Evolutionary conservation across 2,113 vertebrate genomes (phyloP), one percentile per base, ranked within the genome.

Genomic region (Poeciliopsis occidentalis): DNA sequence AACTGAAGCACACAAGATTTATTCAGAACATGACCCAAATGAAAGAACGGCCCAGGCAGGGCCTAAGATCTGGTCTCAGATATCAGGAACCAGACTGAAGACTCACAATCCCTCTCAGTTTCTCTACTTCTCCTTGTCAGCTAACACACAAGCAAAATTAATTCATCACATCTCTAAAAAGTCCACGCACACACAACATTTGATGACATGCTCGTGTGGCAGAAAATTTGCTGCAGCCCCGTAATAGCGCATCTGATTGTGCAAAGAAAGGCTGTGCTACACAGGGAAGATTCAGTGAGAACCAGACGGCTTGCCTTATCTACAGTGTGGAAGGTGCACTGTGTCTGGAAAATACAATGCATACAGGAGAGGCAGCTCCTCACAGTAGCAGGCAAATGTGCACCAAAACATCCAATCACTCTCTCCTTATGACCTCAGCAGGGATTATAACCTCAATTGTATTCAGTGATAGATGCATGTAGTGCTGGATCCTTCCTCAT

Each of bases 361-460:
- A 71, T 76, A 60, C 44, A 67, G 41, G 63, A 79, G 71, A 77
- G 41, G 61, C 60, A 68, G 71, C 30, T 74, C 61, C 73, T 80
- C 71, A 67, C 27, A 44, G 68, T 70, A 60, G 71, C 66, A 63
- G 67, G 81, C 64, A 81, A 84, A 83, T 76, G 65, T 82, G 66
- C 76, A 76, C 57, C 77, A 85, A 88, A 80, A 87, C 81, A 86
- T 76, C 75, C 68, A 67, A 86, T 91, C 68, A 80, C 67, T 73
- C 80, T 89, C 76, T 75, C 80, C 24, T 31, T 75, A 44, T 60
- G 81, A 76, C 76, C 78, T 79, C 86, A 73, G 75, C 79, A 63
- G 79, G 83, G 83, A 90, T 89, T 90, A 83, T 80, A 75, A 83
- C 80, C 78, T 62, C 77, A 77, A 82, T 73, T 88, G 81, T 30